Evolutionary conservation across 35 echinoderm and acorn worm species (phyloP).

Genomic region (Lytechinus pictus): DNA sequence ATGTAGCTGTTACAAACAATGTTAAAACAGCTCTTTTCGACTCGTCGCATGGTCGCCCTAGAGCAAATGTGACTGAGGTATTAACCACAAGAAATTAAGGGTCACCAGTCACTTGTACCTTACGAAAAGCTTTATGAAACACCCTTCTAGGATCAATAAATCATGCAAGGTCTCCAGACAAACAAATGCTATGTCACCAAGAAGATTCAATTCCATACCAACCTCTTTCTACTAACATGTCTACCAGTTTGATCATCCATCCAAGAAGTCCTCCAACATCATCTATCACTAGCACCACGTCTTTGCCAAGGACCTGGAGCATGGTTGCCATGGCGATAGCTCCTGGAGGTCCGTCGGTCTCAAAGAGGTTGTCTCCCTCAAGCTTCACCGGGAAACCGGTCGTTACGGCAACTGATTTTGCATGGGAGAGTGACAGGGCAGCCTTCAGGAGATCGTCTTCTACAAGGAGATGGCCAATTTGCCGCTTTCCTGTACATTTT

Average conservation of each 20-base stretch:
- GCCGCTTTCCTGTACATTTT: conserved; percentile 55
- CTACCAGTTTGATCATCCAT: conserved; percentile 53
- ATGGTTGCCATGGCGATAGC: conserved; percentile 78
- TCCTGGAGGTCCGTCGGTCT: conserved; percentile 78
- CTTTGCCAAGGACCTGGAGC: conserved; percentile 73
- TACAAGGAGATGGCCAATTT: conserved; percentile 68
- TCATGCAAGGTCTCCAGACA: no score
- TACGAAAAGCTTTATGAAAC: no score
- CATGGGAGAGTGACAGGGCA: conserved; percentile 82
- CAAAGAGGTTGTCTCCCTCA: conserved; percentile 62
- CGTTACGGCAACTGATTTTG: conserved; percentile 74
- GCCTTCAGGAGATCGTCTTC: conserved; percentile 84
- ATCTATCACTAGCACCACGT: conserved; percentile 71
- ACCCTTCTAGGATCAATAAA: no score
- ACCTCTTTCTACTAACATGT: conserved; percentile 67
- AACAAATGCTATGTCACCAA: neutral
- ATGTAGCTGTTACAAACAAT: no score
- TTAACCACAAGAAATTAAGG: no score
- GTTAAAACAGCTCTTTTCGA: no score
- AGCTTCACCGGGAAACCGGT: conserved; percentile 77
- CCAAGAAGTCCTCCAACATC: conserved; percentile 50
- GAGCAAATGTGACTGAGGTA: no score
- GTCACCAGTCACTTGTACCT: no score
- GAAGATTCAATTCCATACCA: neutral
- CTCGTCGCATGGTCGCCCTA: no score